Evolutionary conservation across 2,113 vertebrate genomes (phyloP).

Genomic region (Gallinago media): DNA sequence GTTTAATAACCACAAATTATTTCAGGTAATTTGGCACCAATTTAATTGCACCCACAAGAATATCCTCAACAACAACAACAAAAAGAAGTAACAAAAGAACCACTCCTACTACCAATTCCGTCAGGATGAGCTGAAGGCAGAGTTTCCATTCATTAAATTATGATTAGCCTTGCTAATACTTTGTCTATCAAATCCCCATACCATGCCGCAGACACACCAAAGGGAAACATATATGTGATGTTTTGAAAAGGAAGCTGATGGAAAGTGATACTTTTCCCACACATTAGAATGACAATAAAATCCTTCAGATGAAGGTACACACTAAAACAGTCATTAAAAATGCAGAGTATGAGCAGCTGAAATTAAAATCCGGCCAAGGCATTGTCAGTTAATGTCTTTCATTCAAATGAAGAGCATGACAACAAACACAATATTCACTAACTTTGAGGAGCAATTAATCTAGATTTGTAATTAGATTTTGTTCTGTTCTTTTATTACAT

Average conservation of each 20-base stretch:
- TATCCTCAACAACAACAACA: conserved; percentile 19
- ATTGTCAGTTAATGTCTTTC: not conserved
- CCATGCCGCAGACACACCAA: not conserved
- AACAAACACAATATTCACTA: not conserved
- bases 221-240: not conserved
- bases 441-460: not conserved
- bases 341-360: not conserved
- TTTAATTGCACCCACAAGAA: conserved; percentile 58
- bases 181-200: conserved; percentile 12
- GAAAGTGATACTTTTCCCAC: not conserved
- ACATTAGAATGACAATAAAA: not conserved
- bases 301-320: not conserved
- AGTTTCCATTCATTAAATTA: conserved; percentile 58
- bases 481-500: not conserved
- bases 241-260: conserved; percentile 27
- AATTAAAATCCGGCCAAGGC: not conserved
- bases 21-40: conserved; percentile 68
- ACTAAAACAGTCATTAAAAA: conserved; percentile 9
- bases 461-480: not conserved
- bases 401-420: not conserved
- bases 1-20: conserved; percentile 72
- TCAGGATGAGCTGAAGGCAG: conserved; percentile 2
- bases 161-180: conserved; percentile 53
- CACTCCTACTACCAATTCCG: not conserved
- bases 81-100: conserved; percentile 47